These are phyloP conservation scores for Pemphredon lugubris DNA, from an alignment of 2,888 invertebrate genomes.

Conservation along the genomic window DNA sequence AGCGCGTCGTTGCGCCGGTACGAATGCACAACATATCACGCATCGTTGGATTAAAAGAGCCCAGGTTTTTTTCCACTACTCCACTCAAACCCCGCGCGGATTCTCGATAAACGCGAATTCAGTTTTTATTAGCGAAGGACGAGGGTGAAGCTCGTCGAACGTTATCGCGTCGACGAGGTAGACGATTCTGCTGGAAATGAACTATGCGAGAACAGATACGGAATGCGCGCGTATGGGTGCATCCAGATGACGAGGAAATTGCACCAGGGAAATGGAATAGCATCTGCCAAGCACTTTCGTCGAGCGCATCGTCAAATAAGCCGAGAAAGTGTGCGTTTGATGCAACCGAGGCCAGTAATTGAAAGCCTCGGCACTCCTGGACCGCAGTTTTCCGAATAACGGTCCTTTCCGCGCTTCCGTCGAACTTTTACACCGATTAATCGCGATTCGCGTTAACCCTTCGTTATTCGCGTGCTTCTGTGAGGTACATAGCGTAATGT, in stretches of 20 bases:
- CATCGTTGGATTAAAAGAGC: no score
- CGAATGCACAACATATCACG: no score
- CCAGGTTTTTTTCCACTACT: no score
- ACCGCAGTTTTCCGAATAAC: constrained; percentile 21
- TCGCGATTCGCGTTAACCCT: not conserved
- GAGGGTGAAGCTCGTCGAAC: constrained; percentile 11
- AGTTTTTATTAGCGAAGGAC: constrained; percentile 20
- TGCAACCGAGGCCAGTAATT: constrained; percentile 58
- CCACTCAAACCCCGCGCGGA: no score
- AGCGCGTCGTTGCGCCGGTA: no score
- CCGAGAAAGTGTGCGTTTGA: constrained; percentile 51
- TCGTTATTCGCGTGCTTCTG: no score
- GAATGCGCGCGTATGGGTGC: constrained; percentile 17
- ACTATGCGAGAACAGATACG: constrained; percentile 30
- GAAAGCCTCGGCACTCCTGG: constrained; percentile 48
- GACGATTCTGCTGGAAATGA: constrained; percentile 52
- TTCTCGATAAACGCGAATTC: constrained; percentile 12
- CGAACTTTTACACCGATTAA: not conserved
- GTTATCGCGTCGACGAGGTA: constrained; percentile 27
- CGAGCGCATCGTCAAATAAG: constrained; percentile 42
- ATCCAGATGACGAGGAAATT: constrained; percentile 57
- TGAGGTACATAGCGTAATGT: no score
- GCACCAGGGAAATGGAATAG: constrained; percentile 54
- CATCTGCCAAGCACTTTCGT: constrained; percentile 40
- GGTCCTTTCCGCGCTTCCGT: constrained; percentile 2